Percentiles rank a stretch among this genome's conserved stretches.
These are phyloP conservation scores for Marmota flaviventris DNA, from an alignment of 2,113 vertebrate genomes.

Conservation along the genomic window DNA sequence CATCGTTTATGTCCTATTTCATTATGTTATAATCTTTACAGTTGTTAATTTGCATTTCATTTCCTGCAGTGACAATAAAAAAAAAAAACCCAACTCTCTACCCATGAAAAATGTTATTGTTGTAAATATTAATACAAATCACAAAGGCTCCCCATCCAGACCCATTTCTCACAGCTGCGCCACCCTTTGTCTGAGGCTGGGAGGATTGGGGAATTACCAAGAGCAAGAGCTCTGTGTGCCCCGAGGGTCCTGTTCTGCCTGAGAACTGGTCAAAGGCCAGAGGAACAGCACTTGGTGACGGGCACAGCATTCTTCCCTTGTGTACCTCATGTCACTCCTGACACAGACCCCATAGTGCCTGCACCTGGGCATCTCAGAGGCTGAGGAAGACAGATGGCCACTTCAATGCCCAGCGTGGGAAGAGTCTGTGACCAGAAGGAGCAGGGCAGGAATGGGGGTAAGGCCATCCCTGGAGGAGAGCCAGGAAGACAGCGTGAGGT, in stretches of 20 bases:
- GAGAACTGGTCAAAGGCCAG: background rate
- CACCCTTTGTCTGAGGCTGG: conserved; percentile 57
- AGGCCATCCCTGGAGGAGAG: background rate
- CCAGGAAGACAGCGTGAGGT: background rate
- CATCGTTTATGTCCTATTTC: conserved; percentile 85
- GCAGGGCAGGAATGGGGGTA: background rate
- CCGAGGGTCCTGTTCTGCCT: accelerated
- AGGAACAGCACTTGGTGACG: background rate
- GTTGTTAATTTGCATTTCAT: conserved; percentile 89
- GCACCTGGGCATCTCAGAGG: background rate
- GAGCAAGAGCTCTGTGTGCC: background rate
- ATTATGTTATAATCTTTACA: conserved; percentile 88
- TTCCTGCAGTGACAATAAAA: conserved; percentile 77
- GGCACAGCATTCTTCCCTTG: accelerated
- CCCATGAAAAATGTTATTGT: conserved; percentile 79
- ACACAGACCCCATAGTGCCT: background rate
- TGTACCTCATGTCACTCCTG: background rate
- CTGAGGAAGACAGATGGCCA: background rate
- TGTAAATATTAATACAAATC: conserved; percentile 87
- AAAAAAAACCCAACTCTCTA: background rate
- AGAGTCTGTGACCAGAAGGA: background rate
- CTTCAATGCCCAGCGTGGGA: background rate
- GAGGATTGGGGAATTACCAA: background rate
- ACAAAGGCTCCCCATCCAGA: conserved; percentile 69
- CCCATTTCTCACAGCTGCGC: background rate